Evolutionary conservation across 1,140 invertebrate species (phyloP).

Genomic region (Lucilia cuprina): DNA sequence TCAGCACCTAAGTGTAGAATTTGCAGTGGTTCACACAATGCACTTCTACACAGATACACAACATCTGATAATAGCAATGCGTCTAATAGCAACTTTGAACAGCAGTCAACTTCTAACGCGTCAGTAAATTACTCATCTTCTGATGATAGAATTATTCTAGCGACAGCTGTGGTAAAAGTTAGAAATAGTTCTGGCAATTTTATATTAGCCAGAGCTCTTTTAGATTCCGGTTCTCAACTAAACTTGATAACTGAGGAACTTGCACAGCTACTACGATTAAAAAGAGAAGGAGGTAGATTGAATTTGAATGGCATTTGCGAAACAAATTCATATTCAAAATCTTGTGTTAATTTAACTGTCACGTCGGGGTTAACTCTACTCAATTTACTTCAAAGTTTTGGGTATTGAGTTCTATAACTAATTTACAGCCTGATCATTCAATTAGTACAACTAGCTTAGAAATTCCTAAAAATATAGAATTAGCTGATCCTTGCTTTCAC

Average conservation of each 20-base stretch:
- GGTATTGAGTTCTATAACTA: constrained; percentile 19
- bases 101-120: not conserved
- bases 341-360: not conserved
- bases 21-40: no score
- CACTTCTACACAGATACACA: no score
- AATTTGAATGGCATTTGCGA: not conserved
- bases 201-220: constrained; percentile 19
- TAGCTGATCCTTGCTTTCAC: constrained; percentile 46
- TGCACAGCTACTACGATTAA: no score
- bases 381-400: not conserved
- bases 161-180: not conserved
- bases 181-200: not conserved
- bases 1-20: no score
- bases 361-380: not conserved
- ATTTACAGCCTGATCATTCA: not conserved
- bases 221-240: not conserved
- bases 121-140: not conserved
- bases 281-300: not conserved
- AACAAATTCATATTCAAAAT: not conserved
- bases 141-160: not conserved
- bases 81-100: not conserved
- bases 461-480: constrained; percentile 39
- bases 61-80: no score
- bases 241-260: constrained; percentile 25
- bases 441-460: constrained; percentile 20